Percentiles rank a stretch among this genome's conserved stretches.
phyloP scores from a whole-genome alignment of 1,140 invertebrate genomes.

The Arion vulgaris region DNA sequence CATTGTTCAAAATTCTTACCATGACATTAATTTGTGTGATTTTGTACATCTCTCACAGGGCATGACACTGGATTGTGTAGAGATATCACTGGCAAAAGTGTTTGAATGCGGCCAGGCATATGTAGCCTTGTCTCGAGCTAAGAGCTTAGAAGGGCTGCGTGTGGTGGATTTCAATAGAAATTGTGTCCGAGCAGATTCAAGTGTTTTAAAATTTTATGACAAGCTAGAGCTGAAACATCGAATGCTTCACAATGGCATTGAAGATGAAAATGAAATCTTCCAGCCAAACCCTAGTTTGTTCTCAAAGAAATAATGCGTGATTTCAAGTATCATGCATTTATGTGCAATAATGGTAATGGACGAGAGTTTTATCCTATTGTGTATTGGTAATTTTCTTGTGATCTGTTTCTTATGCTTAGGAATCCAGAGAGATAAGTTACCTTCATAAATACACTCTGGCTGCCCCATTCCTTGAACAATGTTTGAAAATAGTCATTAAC shows the following conservation, averaged over 20 bases:
- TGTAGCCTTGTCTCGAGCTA: constrained; percentile 92
- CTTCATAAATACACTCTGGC: too few species aligned
- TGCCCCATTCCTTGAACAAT: too few species aligned
- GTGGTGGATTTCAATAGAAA: constrained; percentile 89
- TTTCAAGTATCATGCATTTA: too few species aligned
- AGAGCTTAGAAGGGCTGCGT: constrained; percentile 86
- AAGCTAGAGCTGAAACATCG: constrained; percentile 50
- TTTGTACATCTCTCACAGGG: constrained; percentile 77
- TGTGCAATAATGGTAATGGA: too few species aligned
- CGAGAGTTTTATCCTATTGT: too few species aligned
- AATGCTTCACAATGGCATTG: constrained; percentile 36
- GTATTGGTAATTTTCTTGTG: too few species aligned
- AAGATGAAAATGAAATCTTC: constrained; percentile 41
- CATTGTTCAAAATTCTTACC: too few species aligned
- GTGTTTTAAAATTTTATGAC: constrained; percentile 88
- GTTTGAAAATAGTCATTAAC: too few species aligned
- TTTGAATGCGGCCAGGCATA: constrained; percentile 97
- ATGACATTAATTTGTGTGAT: too few species aligned
- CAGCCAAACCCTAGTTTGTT: constrained; percentile 16
- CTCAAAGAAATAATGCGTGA: constrained; percentile 1
- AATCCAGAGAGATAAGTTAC: too few species aligned
- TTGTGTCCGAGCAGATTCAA: constrained; percentile 90
- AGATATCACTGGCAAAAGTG: constrained; percentile 86
- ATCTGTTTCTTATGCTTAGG: too few species aligned
- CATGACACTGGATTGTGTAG: constrained; percentile 93